These are phyloP conservation scores for Hydrozoanthus tunicans DNA, from an alignment of 64 coral and sea anemone genomes.

Conservation along the genomic window DNA sequence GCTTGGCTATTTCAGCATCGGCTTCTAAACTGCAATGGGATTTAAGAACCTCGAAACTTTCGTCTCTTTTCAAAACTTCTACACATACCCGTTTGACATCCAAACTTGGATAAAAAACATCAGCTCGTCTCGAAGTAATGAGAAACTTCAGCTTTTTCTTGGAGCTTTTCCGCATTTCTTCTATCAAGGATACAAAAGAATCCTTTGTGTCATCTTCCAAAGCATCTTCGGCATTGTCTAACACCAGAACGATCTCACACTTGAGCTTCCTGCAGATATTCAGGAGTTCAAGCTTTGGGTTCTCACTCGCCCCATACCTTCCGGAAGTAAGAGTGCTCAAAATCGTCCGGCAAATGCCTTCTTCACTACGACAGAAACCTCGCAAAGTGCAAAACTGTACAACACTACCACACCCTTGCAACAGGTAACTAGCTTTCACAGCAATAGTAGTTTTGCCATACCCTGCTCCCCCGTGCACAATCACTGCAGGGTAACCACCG, in stretches of 20 bases:
- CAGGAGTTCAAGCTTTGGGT: constrained; percentile 26
- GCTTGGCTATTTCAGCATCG: not conserved
- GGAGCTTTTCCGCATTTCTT: constrained; percentile 39
- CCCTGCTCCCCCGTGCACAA: constrained; percentile 56
- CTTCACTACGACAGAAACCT: not conserved
- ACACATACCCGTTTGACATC: not conserved
- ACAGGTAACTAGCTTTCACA: constrained; percentile 30
- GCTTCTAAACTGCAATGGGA: not conserved
- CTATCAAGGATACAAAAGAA: constrained; percentile 31
- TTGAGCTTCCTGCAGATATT: constrained; percentile 51
- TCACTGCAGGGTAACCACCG: not conserved
- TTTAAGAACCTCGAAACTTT: constrained; percentile 43
- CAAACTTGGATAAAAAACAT: not conserved
- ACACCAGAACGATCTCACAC: constrained; percentile 22
- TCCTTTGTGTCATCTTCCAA: constrained; percentile 20
- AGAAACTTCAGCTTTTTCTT: constrained; percentile 37
- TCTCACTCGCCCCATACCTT: not conserved
- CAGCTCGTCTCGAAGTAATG: constrained; percentile 52
- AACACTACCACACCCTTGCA: not conserved
- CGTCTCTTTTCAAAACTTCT: constrained; percentile 17
- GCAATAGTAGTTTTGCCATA: constrained; percentile 63
- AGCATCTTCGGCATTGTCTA: constrained; percentile 68
- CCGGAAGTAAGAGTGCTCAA: constrained; percentile 43
- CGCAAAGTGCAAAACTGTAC: constrained; percentile 58
- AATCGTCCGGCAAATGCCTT: constrained; percentile 24